A percentile compares a stretch with the other conserved stretches of the same genome.
phyloP scores from a whole-genome alignment of 2,797 vertebrate species.

The Poecilia velifera region DNA sequence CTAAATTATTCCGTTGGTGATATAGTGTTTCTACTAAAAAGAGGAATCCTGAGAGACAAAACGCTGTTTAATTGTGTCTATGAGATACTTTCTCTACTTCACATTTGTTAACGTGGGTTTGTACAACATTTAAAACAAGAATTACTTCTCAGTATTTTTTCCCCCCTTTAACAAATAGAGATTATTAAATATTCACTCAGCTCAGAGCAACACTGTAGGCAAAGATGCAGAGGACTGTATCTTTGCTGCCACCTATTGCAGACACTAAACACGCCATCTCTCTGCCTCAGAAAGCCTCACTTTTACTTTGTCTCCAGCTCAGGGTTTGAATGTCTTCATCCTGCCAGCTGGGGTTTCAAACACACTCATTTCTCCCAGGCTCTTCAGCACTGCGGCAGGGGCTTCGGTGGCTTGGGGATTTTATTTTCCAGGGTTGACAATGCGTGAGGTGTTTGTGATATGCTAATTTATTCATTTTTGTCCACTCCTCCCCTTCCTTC shows the following conservation, averaged over 20 bases:
- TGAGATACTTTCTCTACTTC: neutral
- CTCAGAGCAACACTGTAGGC: conserved; percentile 24
- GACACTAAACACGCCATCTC: conserved; percentile 71
- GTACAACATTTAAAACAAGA: conserved; percentile 21
- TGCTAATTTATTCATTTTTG: conserved; percentile 85
- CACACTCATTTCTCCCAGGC: conserved; percentile 52
- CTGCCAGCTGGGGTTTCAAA: conserved; percentile 63
- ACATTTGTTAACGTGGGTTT: neutral
- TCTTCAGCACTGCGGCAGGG: conserved; percentile 59
- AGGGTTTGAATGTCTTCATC: conserved; percentile 64
- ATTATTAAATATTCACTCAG: conserved; percentile 3
- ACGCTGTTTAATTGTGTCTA: neutral
- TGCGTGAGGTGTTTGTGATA: conserved; percentile 73
- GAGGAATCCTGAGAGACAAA: neutral
- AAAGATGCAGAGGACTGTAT: conserved; percentile 72
- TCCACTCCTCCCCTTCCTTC: conserved; percentile 66
- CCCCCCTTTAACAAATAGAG: neutral
- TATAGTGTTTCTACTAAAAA: neutral
- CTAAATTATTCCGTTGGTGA: no score
- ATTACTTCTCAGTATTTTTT: neutral
- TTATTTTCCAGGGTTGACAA: conserved; percentile 65
- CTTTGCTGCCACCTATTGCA: conserved; percentile 89
- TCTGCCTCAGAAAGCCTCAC: conserved; percentile 61
- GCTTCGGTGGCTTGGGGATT: conserved; percentile 46
- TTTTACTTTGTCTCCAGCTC: conserved; percentile 65